phyloP scores from a whole-genome alignment of 2,113 vertebrate genomes.

The Numenius arquata region DNA sequence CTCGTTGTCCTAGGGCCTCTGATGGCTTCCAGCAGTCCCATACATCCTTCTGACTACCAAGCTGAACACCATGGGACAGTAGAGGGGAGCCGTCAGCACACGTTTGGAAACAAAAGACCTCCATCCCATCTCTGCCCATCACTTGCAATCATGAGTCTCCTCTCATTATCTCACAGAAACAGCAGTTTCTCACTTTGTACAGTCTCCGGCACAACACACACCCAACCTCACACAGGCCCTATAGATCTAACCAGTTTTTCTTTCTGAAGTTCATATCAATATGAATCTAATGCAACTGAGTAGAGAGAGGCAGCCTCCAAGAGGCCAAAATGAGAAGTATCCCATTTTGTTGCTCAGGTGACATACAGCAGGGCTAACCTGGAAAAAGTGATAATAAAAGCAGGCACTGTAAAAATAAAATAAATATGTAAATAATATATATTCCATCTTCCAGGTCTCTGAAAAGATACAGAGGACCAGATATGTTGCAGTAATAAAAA shows the following conservation, averaged over 20 bases:
- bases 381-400: background rate
- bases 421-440: background rate
- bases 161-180: background rate
- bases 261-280: background rate
- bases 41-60: background rate
- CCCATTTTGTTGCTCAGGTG: background rate
- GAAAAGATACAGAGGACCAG: background rate
- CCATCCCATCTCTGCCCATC: background rate
- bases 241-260: background rate
- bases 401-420: background rate
- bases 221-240: rapidly evolving
- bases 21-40: background rate
- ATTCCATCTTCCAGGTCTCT: background rate
- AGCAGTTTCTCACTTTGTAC: background rate
- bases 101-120: background rate
- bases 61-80: background rate
- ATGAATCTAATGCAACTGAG: background rate
- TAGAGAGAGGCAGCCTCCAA: background rate
- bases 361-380: background rate
- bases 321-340: background rate
- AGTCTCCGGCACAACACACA: background rate
- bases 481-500: background rate
- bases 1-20: background rate
- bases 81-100: background rate
- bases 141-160: background rate